phyloP scores from a whole-genome alignment of 37 sponge, comb jelly and placozoan genomes.

The Beroe ovata region DNA sequence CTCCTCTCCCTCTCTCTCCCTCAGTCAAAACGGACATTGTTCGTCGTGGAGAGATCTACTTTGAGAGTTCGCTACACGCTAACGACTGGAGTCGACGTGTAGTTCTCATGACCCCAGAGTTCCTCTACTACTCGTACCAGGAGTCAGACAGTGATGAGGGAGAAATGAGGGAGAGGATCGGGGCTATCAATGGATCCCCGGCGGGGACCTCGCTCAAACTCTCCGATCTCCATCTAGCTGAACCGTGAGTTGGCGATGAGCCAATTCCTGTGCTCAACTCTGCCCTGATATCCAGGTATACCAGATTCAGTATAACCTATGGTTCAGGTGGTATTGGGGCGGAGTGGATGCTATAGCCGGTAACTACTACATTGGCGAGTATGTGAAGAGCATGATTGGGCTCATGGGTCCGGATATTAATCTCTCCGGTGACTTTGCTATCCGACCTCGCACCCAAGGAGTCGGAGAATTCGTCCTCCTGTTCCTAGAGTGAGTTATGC shows the following conservation, averaged over 20 bases:
- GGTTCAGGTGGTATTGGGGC: constrained; percentile 59
- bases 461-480: constrained; percentile 44
- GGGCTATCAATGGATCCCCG: neutral
- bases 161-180: constrained; percentile 28
- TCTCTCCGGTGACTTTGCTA: constrained; percentile 35
- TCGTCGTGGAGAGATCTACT: constrained; percentile 5
- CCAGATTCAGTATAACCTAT: no score
- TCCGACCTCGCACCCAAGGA: constrained; percentile 3
- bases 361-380: neutral
- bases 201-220: neutral
- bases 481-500: constrained; percentile 36
- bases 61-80: constrained; percentile 39
- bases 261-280: no score
- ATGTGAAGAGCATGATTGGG: constrained; percentile 40
- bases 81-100: constrained; percentile 49
- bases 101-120: constrained; percentile 37
- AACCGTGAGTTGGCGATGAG: constrained; percentile 68
- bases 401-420: neutral
- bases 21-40: constrained; percentile 42
- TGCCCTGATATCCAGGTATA: no score
- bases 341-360: neutral
- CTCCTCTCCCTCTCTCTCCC: no score
- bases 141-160: neutral
- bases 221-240: constrained; percentile 57
- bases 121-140: constrained; percentile 49